A percentile compares a stretch with the other conserved stretches of the same genome.
phyloP scores from a whole-genome alignment of 2,888 invertebrate genomes.

The Phyllotreta cruciferae region DNA sequence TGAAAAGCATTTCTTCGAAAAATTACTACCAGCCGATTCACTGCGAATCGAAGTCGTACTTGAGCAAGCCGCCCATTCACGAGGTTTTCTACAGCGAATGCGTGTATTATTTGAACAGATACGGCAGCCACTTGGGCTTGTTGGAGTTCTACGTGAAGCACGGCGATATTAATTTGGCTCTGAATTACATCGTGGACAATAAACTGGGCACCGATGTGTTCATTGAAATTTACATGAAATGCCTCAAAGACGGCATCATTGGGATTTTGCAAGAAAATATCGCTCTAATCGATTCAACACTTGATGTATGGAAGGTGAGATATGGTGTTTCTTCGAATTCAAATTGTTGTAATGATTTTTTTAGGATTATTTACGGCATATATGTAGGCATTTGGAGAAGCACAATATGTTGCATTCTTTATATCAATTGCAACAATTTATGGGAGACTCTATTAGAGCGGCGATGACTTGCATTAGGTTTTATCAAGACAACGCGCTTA shows the following conservation, averaged over 20 bases:
- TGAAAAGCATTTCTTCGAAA: constrained; percentile 59
- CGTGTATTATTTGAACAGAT: constrained; percentile 79
- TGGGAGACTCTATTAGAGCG: constrained; percentile 77
- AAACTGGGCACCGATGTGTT: constrained; percentile 74
- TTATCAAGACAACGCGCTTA: constrained; percentile 69
- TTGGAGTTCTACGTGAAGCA: constrained; percentile 80
- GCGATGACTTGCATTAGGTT: constrained; percentile 81
- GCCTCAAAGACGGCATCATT: constrained; percentile 70
- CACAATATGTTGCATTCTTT: constrained; percentile 73
- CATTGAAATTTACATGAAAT: constrained; percentile 75
- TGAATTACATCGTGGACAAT: constrained; percentile 74
- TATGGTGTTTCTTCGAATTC: not conserved
- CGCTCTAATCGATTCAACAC: constrained; percentile 69
- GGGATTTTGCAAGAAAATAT: constrained; percentile 69
- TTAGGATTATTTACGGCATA: constrained; percentile 71
- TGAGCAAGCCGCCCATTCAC: constrained; percentile 56
- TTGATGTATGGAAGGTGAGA: constrained; percentile 72
- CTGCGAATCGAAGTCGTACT: constrained; percentile 28
- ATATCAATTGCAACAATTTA: constrained; percentile 75
- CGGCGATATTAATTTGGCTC: constrained; percentile 71
- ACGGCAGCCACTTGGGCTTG: constrained; percentile 78
- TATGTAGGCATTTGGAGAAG: constrained; percentile 75
- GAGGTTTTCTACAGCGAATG: constrained; percentile 78
- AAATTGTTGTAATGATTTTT: constrained; percentile 24
- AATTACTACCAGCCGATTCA: constrained; percentile 48